phyloP scores from a whole-genome alignment of 1,140 invertebrate genomes.

The Dermatophagoides farinae region DNA sequence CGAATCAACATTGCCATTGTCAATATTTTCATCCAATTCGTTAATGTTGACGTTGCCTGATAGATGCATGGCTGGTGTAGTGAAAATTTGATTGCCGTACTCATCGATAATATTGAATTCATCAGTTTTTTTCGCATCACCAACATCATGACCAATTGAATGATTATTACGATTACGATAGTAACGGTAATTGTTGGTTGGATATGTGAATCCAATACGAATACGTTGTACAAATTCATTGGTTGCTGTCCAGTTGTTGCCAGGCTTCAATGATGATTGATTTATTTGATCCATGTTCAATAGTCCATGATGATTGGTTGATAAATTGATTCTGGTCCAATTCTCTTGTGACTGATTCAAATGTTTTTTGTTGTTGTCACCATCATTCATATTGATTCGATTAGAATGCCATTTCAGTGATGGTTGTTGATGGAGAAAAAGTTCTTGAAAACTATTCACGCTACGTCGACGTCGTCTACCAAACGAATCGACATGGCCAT shows the following conservation, averaged over 20 bases:
- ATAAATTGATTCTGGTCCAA: background rate
- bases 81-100: too few species aligned
- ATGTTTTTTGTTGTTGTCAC: background rate
- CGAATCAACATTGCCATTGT: background rate
- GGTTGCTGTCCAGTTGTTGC: background rate
- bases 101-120: too few species aligned
- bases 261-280: background rate
- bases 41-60: background rate
- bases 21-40: background rate
- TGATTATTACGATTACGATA: background rate
- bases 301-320: background rate
- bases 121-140: too few species aligned
- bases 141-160: background rate
- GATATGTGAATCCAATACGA: conserved; percentile 1
- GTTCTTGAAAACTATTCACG: background rate
- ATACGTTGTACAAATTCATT: background rate
- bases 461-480: background rate
- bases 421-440: background rate
- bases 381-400: background rate
- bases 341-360: background rate
- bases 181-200: conserved; percentile 2
- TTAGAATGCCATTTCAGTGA: background rate
- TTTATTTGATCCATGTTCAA: too few species aligned
- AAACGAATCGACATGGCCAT: conserved; percentile 1
- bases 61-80: too few species aligned